Base-by-base conservation (phyloP, 2,113 vertebrate genomes). In the Epinephelus fuscoguttatus region DNA sequence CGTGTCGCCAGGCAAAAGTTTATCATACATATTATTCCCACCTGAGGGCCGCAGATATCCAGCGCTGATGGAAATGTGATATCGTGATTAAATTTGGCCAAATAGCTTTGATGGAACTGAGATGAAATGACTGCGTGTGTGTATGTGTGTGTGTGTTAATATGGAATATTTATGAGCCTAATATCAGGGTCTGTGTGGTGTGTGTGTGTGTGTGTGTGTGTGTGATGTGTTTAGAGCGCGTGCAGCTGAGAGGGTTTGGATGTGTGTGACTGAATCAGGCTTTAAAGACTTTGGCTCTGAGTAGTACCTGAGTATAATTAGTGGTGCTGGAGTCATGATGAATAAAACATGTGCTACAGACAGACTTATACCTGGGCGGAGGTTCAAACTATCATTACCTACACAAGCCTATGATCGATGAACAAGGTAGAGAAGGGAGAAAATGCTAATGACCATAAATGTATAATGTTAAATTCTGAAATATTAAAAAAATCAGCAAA, bases 281-380 rank as follows among this genome's bases (percentile, higher is more conserved):
- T 33, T 27, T 21, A n/a, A 15, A 70, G 68, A 70, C 50, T 53
- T 53, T 6, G 2, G 60, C 18, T 55, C 52, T n/a, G 50, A 40
- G 6, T n/a, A 15, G 18, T 55, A 57, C 21, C 52, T 1, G 9
- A 56, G 82, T 84, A 86, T 92, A 95, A 94, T 95, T 94, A 93
- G 90, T 62, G 56, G 87, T 81, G 78, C 74, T 9, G 75, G 84
- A 84, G 81, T 76, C 73, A 73, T 30, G n/a, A 82, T 94, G 93
- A 95, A 95, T 95, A 94, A 94, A 91, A 91, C 91, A 94, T 92
- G 81, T n/a, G 53, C 84, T 63, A 72, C 80, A 86, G 80, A 81
- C 75, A 85, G 74, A 72, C 55, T 77, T 86, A 84, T 79, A 87
- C 84, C 71, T 84, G 66, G 23, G 63, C 57, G 11, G 79, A 85